phyloP scores from a whole-genome alignment of 2,888 invertebrate species.

The Acronicta aceris region DNA sequence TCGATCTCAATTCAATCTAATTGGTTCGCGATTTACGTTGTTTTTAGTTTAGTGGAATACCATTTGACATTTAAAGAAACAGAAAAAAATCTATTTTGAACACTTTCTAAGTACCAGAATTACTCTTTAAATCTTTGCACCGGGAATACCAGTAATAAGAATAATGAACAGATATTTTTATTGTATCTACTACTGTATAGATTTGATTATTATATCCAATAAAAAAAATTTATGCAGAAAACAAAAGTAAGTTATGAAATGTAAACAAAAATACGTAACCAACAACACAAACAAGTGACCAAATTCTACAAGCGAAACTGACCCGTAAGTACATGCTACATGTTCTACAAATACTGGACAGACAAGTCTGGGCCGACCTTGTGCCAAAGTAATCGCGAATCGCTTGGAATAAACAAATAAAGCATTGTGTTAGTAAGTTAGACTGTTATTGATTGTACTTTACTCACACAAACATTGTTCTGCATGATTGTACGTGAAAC shows the following conservation, averaged over 20 bases:
- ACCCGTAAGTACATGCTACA: background rate
- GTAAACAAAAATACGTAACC: conserved; percentile 7
- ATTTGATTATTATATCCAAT: too few species aligned
- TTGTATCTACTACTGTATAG: too few species aligned
- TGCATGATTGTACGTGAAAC: background rate
- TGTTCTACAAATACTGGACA: conserved; percentile 16
- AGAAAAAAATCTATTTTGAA: too few species aligned
- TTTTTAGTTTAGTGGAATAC: too few species aligned
- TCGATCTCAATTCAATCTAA: too few species aligned
- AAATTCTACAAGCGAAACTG: background rate
- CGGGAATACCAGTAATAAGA: too few species aligned
- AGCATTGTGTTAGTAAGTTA: conserved; percentile 1
- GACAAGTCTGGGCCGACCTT: conserved; percentile 15
- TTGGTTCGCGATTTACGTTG: too few species aligned
- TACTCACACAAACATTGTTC: background rate
- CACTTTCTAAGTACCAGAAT: too few species aligned
- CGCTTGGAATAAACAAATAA: conserved; percentile 30
- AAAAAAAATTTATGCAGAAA: too few species aligned
- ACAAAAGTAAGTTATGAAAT: background rate
- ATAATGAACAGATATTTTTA: too few species aligned
- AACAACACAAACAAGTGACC: background rate
- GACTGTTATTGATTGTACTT: background rate
- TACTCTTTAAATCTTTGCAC: too few species aligned
- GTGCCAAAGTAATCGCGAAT: conserved; percentile 14
- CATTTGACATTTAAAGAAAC: too few species aligned